Evolutionary conservation across 1,140 invertebrate genomes (phyloP).

Genomic region (Chironomus tepperi): DNA sequence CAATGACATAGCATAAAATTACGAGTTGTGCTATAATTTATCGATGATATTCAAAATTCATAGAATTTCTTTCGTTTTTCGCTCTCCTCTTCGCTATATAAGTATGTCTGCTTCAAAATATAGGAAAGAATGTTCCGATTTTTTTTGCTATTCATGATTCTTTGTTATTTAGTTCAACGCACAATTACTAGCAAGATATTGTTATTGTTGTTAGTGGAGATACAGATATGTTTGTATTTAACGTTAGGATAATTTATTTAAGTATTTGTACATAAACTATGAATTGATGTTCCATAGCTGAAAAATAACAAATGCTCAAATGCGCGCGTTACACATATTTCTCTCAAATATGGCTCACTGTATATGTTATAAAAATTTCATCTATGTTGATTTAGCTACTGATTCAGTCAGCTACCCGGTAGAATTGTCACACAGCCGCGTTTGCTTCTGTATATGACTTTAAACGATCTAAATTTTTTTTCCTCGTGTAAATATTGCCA

Average conservation of each 20-base stretch:
- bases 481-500: not conserved
- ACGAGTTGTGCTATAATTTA: constrained; percentile 15
- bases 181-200: not conserved
- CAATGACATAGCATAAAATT: constrained; percentile 21
- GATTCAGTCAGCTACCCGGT: not conserved
- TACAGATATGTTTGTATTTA: not conserved
- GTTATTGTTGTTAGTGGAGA: not conserved
- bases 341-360: not conserved
- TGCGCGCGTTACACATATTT: not conserved
- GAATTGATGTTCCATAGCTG: too few species aligned
- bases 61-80: not conserved
- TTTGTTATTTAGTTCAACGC: constrained; percentile 2
- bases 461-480: not conserved
- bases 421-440: not conserved
- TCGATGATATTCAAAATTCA: constrained; percentile 23
- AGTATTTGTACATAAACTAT: not conserved
- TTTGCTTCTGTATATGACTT: not conserved
- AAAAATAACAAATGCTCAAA: not conserved
- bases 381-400: constrained; percentile 21
- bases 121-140: not conserved
- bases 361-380: constrained; percentile 10
- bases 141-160: constrained; percentile 18
- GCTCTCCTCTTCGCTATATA: not conserved
- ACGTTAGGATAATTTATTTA: not conserved
- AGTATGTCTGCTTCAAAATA: not conserved